These are phyloP conservation scores for Auanema sp. DNA, from an alignment of 2,888 invertebrate species.

Conservation along the genomic window DNA sequence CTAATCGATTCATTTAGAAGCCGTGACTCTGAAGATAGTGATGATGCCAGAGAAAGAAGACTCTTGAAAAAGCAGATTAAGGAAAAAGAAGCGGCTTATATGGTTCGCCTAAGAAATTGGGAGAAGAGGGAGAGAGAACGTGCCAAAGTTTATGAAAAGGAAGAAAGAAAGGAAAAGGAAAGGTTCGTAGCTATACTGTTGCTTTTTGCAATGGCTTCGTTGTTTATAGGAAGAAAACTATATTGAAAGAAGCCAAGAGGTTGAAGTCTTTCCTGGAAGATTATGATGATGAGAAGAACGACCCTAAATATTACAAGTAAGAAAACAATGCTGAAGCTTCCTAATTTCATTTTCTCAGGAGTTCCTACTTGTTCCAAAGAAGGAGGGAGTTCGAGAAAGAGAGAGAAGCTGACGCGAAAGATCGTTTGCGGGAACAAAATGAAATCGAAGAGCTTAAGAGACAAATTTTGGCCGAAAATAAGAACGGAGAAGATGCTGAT, in stretches of 20 bases:
- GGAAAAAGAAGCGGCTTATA: constrained; percentile 54
- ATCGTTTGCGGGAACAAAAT: constrained; percentile 26
- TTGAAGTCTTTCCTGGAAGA: constrained; percentile 97
- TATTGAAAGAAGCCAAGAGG: constrained; percentile 80
- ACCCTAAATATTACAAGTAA: constrained; percentile 91
- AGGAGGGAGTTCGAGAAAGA: constrained; percentile 89
- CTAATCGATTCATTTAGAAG: neutral
- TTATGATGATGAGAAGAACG: constrained; percentile 96
- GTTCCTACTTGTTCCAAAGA: constrained; percentile 85
- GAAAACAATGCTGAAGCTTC: constrained; percentile 42
- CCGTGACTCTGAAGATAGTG: constrained; percentile 50
- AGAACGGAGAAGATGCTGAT: constrained; percentile 47
- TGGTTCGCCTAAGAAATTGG: constrained; percentile 72
- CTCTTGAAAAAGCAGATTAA: constrained; percentile 34
- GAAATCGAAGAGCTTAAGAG: constrained; percentile 78
- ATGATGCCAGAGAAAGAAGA: constrained; percentile 46
- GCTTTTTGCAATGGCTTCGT: neutral
- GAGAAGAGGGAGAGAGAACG: constrained; percentile 83
- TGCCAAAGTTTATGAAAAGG: constrained; percentile 81
- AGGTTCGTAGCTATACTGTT: constrained; percentile 72
- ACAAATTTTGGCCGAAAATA: constrained; percentile 63
- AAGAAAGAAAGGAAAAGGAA: constrained; percentile 48
- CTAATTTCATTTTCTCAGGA: constrained; percentile 67
- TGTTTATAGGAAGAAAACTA: constrained; percentile 28
- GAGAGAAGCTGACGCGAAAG: constrained; percentile 81